Evolutionary conservation across 92 coral and sea anemone species (phyloP).

Genomic region (Parazoanthus darwini): DNA sequence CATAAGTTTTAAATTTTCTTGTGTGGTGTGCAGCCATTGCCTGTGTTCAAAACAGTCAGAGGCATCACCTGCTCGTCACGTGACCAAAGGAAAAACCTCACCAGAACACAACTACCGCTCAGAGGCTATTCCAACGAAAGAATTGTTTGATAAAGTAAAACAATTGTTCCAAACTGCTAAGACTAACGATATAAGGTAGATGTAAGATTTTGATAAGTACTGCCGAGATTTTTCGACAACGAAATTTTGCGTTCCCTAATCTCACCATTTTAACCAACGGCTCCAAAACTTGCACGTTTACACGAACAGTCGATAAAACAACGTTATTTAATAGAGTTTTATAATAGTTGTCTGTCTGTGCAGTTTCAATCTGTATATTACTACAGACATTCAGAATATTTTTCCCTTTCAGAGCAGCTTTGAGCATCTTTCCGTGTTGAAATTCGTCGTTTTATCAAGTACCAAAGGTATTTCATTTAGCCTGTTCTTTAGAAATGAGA

Average conservation of each 20-base stretch:
- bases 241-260: not conserved
- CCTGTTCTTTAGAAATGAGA: not conserved
- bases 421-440: too few relatives aligned
- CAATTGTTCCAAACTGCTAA: not conserved
- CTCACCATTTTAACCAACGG: not conserved
- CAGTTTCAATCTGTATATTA: too few relatives aligned
- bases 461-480: too few relatives aligned
- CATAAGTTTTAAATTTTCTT: not conserved
- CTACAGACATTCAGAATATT: too few relatives aligned
- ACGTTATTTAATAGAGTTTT: too few relatives aligned
- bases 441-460: too few relatives aligned
- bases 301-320: not conserved
- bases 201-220: not conserved
- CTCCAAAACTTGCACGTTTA: not conserved
- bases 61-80: conserved; percentile 12
- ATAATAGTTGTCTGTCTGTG: too few relatives aligned
- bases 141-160: conserved; percentile 1
- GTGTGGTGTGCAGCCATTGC: not conserved
- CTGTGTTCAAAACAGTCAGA: not conserved
- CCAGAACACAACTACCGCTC: not conserved
- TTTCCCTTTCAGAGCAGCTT: too few relatives aligned
- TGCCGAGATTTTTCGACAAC: not conserved
- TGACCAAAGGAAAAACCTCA: not conserved
- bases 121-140: not conserved
- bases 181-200: not conserved